phyloP scores from a whole-genome alignment of 2,888 invertebrate genomes.

The Callyntrura sp. region DNA sequence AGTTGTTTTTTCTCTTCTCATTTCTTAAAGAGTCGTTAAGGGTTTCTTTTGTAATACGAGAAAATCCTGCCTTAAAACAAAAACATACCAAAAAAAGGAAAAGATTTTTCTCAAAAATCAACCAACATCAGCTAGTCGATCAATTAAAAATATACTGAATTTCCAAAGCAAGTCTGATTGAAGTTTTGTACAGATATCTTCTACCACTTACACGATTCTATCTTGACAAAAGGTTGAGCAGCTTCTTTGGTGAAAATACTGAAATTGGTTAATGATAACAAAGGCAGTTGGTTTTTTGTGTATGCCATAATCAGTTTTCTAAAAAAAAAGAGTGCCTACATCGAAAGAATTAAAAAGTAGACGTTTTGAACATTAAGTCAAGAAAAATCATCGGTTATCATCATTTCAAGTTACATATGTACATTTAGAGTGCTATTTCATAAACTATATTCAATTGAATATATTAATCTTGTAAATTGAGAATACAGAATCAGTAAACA shows the following conservation, averaged over 20 bases:
- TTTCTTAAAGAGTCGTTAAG: too few species aligned
- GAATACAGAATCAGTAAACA: background rate
- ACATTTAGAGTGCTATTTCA: conserved; percentile 53
- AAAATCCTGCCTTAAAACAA: conserved; percentile 17
- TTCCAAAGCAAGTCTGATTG: conserved; percentile 40
- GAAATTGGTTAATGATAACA: background rate
- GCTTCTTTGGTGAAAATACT: background rate
- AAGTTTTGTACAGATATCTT: background rate
- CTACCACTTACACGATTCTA: too few species aligned
- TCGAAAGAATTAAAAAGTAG: background rate
- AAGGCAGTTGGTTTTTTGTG: background rate
- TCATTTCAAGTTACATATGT: background rate
- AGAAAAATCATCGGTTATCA: background rate
- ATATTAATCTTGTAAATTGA: conserved; percentile 40
- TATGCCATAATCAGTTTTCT: background rate
- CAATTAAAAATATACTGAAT: conserved; percentile 4
- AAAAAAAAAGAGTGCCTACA: conserved; percentile 41
- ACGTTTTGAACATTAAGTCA: background rate
- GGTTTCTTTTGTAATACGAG: background rate
- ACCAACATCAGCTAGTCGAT: conserved; percentile 13
- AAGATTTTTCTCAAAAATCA: background rate
- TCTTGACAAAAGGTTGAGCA: conserved; percentile 12
- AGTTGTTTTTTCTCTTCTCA: conserved; percentile 6
- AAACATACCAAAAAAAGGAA: background rate
- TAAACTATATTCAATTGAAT: conserved; percentile 26